These are phyloP conservation scores for Lithophane semibrunnea DNA, from an alignment of 2,888 invertebrate genomes.

Conservation along the genomic window DNA sequence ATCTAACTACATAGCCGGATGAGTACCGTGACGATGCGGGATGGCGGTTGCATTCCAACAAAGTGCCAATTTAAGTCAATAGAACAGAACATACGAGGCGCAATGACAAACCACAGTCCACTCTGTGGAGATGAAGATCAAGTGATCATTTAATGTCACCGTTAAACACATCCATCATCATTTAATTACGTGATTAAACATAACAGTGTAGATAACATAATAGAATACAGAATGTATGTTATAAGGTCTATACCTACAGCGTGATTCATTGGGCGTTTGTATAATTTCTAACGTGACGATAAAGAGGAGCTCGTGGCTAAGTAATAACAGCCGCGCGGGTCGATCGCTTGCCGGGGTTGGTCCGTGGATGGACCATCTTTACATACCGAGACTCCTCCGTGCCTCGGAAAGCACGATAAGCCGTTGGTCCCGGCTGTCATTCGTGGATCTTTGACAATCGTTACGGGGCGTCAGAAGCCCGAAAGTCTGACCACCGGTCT, in stretches of 20 bases:
- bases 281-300: no score
- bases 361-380: no score
- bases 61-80: constrained; percentile 56
- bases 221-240: neutral
- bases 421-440: no score
- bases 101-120: constrained; percentile 20
- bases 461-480: no score
- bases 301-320: no score
- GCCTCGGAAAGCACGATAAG: no score
- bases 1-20: neutral
- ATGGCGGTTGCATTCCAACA: constrained; percentile 45
- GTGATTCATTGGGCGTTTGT: neutral
- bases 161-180: constrained; percentile 39
- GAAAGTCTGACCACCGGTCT: no score
- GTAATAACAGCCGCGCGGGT: no score
- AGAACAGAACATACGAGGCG: constrained; percentile 22
- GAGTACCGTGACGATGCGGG: constrained; percentile 34
- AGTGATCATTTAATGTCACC: constrained; percentile 40
- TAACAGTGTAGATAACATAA: neutral
- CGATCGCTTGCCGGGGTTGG: no score
- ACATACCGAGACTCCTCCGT: no score
- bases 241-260: neutral
- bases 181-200: constrained; percentile 33
- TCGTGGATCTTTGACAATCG: no score
- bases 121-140: constrained; percentile 37